Conservation (phyloP, 2,888 invertebrate genomes). For the Bimastos eiseni region DNA sequence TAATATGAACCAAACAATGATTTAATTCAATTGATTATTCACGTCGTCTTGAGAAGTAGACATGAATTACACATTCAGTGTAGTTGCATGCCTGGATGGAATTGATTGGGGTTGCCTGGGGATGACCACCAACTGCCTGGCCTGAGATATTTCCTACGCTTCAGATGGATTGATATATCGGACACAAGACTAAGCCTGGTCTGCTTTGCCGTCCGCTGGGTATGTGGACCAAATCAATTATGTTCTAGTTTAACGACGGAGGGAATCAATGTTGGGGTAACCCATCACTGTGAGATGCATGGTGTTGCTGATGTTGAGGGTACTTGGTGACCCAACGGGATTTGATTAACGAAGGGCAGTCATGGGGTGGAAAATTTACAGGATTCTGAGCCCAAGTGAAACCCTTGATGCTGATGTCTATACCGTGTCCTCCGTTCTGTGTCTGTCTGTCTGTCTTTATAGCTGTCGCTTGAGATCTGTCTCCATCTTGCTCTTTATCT, state of each 20-base stretch:
- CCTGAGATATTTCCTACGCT: not conserved
- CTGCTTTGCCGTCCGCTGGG: not conserved
- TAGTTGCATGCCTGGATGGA: not conserved
- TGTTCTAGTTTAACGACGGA: not conserved
- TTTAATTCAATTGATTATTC: too few relatives aligned
- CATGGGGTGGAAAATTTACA: not conserved
- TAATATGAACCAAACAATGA: too few relatives aligned
- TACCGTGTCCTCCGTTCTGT: not conserved
- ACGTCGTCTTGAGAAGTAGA: not conserved
- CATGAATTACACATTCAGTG: not conserved
- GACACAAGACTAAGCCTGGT: not conserved
- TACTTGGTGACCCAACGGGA: not conserved
- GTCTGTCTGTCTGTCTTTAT: not conserved
- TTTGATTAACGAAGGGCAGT: not conserved
- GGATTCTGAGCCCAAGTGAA: not conserved
- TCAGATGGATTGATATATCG: not conserved
- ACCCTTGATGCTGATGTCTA: not conserved
- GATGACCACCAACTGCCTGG: not conserved
- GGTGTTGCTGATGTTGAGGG: too few relatives aligned
- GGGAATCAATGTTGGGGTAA: not conserved
- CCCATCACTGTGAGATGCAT: too few relatives aligned
- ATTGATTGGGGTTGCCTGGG: not conserved
- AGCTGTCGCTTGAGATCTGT: not conserved
- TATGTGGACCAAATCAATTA: not conserved
- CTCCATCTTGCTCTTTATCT: not conserved